phyloP scores from a whole-genome alignment of 2,797 vertebrate species.

The Cottoperca gobio region DNA sequence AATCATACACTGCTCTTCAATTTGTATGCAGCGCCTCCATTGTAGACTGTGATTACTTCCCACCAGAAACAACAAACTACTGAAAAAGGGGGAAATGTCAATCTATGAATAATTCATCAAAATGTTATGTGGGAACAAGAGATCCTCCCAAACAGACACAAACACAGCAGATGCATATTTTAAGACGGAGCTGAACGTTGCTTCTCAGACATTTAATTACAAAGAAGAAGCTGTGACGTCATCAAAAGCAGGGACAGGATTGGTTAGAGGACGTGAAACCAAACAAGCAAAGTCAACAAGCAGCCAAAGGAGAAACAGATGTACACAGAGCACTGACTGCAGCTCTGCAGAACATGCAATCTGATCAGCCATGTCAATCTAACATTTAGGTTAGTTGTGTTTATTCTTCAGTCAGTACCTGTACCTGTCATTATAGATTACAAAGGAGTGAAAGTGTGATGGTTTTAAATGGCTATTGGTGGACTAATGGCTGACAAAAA shows the following conservation, averaged over 20 bases:
- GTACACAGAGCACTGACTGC: neutral
- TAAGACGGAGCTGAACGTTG: neutral
- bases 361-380: neutral
- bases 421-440: neutral
- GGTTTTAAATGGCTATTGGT: neutral
- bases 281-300: conserved; percentile 17
- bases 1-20: neutral
- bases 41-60: conserved; percentile 28
- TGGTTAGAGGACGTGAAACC: conserved; percentile 1
- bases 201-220: neutral
- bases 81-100: conserved; percentile 65
- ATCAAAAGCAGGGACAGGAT: neutral
- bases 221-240: conserved; percentile 10
- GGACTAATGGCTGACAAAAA: neutral
- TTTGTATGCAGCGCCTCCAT: conserved; percentile 9
- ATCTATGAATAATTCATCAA: conserved; percentile 73
- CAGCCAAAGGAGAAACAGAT: conserved; percentile 4
- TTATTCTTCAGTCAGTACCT: neutral
- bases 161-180: conserved; percentile 30
- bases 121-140: conserved; percentile 55
- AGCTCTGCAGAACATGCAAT: neutral
- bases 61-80: conserved; percentile 55
- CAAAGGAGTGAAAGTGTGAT: neutral
- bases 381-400: neutral
- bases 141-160: conserved; percentile 27